Percentiles rank a stretch among this genome's conserved stretches.
These are phyloP conservation scores for Oxyruncus cristatus DNA, from an alignment of 2,113 vertebrate genomes.

Conservation along the genomic window DNA sequence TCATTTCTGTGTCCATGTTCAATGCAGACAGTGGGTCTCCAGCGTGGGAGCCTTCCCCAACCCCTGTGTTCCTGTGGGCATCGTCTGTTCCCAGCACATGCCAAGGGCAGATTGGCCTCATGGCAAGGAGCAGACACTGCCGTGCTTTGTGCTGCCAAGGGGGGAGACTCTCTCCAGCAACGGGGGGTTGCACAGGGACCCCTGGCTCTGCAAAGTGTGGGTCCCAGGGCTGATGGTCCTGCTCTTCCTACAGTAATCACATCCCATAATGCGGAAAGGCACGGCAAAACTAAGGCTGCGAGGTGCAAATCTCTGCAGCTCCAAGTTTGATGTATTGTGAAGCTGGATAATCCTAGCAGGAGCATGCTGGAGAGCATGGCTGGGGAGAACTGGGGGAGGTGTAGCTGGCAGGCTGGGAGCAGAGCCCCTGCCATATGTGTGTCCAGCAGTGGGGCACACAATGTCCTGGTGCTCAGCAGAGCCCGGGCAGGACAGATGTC, in stretches of 20 bases:
- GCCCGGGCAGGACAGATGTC: not conserved
- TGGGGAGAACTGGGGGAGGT: not conserved
- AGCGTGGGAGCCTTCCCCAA: not conserved
- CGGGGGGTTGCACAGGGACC: not conserved
- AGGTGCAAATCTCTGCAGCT: not conserved
- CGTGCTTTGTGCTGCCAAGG: fast-evolving
- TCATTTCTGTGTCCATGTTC: not conserved
- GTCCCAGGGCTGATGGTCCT: not conserved
- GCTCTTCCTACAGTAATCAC: not conserved
- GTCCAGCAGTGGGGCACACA: not conserved
- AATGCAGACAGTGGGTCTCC: not conserved
- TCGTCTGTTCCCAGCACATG: fast-evolving
- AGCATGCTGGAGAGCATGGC: not conserved
- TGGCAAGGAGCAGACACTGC: not conserved
- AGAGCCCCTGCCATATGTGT: fast-evolving
- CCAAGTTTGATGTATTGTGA: not conserved
- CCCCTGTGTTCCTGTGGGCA: fast-evolving
- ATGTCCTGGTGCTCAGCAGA: not conserved
- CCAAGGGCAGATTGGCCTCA: fast-evolving
- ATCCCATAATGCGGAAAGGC: not conserved
- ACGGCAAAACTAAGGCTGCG: not conserved
- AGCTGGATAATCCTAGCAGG: not conserved
- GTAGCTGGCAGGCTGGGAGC: not conserved
- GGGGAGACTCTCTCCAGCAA: not conserved
- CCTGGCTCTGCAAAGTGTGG: not conserved